phyloP scores from a whole-genome alignment of 2,113 vertebrate genomes.

The Cavia porcellus region DNA sequence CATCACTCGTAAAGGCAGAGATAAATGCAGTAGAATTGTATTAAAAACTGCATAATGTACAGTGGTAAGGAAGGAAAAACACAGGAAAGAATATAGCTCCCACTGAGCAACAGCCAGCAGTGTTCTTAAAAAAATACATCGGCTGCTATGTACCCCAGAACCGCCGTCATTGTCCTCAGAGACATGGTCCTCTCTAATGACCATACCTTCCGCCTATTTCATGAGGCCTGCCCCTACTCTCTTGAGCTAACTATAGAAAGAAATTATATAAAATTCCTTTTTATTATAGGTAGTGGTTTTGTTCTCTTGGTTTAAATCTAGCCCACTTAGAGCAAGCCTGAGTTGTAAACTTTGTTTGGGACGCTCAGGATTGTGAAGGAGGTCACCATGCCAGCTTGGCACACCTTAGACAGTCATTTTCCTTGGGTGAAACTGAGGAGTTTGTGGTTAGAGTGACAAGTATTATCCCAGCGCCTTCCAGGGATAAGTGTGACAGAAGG shows the following conservation, averaged over 20 bases:
- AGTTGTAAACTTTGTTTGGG: constrained; percentile 46
- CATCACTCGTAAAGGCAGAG: not conserved
- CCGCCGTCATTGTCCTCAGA: not conserved
- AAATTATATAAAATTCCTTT: not conserved
- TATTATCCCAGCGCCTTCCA: constrained; percentile 55
- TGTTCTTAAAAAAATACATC: constrained; percentile 9
- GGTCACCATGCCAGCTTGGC: not conserved
- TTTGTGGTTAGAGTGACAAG: constrained; percentile 55
- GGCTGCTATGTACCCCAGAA: not conserved
- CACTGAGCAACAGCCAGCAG: not conserved
- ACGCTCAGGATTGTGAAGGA: constrained; percentile 32
- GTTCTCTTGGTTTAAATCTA: not conserved
- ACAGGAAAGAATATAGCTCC: not conserved
- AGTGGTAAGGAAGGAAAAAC: not conserved
- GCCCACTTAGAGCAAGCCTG: not conserved
- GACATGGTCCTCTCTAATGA: not conserved
- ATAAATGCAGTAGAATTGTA: not conserved
- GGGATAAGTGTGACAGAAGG: constrained; percentile 42
- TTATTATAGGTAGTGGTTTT: not conserved
- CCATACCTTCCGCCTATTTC: not conserved
- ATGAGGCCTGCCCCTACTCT: not conserved
- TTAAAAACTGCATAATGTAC: not conserved
- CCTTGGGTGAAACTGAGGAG: constrained; percentile 39
- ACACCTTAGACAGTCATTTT: constrained; percentile 20
- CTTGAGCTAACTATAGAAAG: not conserved